Conservation (phyloP, 1,140 invertebrate species). For the Lepidurus apus region DNA sequence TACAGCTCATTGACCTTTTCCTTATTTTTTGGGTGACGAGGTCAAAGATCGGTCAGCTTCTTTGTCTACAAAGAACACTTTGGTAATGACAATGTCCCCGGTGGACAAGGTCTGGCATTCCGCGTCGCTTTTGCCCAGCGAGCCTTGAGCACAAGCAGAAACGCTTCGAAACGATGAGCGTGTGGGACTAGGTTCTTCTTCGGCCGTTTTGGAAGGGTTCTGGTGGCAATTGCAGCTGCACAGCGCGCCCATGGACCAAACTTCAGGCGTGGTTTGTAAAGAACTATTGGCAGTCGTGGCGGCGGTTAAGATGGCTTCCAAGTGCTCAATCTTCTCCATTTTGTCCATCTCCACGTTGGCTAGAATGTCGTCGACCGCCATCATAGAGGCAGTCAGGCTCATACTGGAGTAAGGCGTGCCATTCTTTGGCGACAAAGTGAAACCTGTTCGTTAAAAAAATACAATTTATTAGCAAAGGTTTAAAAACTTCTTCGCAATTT, state of each 20-base stretch:
- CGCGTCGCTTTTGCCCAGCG: conserved; percentile 45
- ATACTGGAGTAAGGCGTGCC: conserved; percentile 31
- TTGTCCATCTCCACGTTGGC: conserved; percentile 76
- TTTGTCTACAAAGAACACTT: conserved; percentile 67
- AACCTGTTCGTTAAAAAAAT: conserved; percentile 25
- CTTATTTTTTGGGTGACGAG: conserved; percentile 35
- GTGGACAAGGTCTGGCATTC: conserved; percentile 80
- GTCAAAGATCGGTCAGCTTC: conserved; percentile 37
- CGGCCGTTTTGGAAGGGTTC: conserved; percentile 24
- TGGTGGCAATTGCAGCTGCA: conserved; percentile 41
- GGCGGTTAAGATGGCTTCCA: conserved; percentile 75
- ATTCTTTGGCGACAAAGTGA: conserved; percentile 26
- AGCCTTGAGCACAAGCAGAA: background rate
- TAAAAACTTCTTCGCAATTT: too few relatives aligned
- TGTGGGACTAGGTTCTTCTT: conserved; percentile 9
- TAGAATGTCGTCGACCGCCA: conserved; percentile 77
- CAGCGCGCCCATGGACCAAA: conserved; percentile 27
- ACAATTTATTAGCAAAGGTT: background rate
- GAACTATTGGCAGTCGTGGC: conserved; percentile 44
- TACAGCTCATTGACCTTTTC: background rate
- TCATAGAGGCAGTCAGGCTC: conserved; percentile 77
- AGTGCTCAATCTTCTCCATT: conserved; percentile 75
- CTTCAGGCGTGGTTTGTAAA: conserved; percentile 29
- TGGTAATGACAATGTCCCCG: conserved; percentile 88
- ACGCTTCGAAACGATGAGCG: background rate